These are phyloP conservation scores for Limnephilus auricula DNA, from an alignment of 2,888 invertebrate species.

Conservation along the genomic window DNA sequence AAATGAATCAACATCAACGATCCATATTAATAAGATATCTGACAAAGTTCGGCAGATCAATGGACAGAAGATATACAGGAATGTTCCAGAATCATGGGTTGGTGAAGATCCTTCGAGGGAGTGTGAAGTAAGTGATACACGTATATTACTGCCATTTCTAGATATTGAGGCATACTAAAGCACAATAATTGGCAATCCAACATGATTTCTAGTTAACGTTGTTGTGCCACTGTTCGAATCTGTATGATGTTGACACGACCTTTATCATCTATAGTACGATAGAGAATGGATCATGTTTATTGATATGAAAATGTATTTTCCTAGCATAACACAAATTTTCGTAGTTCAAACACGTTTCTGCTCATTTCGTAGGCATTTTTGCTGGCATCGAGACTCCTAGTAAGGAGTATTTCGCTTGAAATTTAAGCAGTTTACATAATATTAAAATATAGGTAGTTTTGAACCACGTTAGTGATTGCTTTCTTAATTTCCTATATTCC, in stretches of 20 bases:
- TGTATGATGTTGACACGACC: not conserved
- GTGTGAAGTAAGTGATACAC: slow-evolving; percentile 77
- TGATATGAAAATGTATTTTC: not conserved
- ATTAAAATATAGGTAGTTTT: too few species aligned
- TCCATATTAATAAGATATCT: slow-evolving; percentile 67
- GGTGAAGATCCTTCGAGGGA: slow-evolving; percentile 79
- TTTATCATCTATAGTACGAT: not conserved
- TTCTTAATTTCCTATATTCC: too few species aligned
- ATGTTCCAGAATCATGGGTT: slow-evolving; percentile 78
- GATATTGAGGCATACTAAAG: not conserved
- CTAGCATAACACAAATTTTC: not conserved
- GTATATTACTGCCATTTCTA: not conserved
- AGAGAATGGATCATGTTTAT: not conserved
- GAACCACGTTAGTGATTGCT: too few species aligned
- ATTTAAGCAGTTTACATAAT: not conserved
- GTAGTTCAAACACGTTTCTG: not conserved
- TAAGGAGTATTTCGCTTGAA: not conserved
- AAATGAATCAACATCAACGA: not conserved
- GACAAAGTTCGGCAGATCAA: slow-evolving; percentile 80
- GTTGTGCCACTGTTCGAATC: not conserved
- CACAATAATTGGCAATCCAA: not conserved
- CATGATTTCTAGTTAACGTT: not conserved
- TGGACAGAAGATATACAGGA: slow-evolving; percentile 83
- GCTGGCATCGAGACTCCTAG: not conserved
- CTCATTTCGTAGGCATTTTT: not conserved